Conservation (phyloP, 2,113 vertebrate genomes). For the Bettongia penicillata region DNA sequence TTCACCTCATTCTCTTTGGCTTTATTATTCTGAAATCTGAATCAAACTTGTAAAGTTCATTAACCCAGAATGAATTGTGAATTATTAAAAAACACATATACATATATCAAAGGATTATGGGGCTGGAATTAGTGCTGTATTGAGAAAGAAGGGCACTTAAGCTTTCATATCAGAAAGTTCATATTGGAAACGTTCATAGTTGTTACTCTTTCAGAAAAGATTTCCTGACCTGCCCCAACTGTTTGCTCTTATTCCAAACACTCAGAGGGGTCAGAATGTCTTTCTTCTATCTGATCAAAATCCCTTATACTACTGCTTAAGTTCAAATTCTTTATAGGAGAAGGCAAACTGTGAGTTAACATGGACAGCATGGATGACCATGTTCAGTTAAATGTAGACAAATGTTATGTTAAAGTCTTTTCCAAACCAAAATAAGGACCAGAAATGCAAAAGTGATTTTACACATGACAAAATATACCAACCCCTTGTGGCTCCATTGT, state of each 20-base stretch:
- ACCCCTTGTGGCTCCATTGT: neutral
- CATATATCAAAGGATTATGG: neutral
- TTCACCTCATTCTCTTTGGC: neutral
- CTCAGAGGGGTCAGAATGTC: neutral
- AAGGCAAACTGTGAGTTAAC: neutral
- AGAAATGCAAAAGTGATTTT: neutral
- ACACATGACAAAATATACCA: neutral
- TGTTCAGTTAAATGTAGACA: neutral
- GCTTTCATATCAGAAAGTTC: neutral
- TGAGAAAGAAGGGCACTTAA: neutral
- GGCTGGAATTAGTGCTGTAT: neutral
- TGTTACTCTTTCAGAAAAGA: neutral
- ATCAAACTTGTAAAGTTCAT: neutral
- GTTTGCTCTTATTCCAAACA: neutral
- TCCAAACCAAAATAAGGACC: neutral
- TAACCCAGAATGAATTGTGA: neutral
- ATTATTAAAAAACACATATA: neutral
- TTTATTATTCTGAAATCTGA: neutral
- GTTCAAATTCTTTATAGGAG: neutral
- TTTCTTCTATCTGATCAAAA: neutral
- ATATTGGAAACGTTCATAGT: neutral
- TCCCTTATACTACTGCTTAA: neutral
- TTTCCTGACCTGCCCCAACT: neutral
- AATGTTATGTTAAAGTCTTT: neutral
- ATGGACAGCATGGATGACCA: neutral